Percentiles rank a stretch among this genome's conserved stretches.
These are phyloP conservation scores for Pollicipes pollicipes DNA, from an alignment of 1,140 invertebrate species.

Conservation along the genomic window DNA sequence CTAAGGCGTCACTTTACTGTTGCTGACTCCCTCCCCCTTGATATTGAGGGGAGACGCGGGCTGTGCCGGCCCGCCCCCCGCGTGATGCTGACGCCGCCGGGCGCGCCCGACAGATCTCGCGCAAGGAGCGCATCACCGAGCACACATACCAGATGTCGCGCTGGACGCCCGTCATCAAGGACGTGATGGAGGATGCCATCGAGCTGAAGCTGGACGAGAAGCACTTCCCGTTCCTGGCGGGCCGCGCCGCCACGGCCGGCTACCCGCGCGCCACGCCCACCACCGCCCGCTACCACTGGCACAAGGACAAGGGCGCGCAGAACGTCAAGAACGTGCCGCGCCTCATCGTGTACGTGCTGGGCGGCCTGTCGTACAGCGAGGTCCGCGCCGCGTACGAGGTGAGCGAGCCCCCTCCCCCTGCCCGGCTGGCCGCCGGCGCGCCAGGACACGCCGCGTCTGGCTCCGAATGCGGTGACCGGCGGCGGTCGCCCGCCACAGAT, in stretches of 20 bases:
- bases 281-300: slow-evolving; percentile 65
- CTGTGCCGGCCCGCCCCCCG: no score
- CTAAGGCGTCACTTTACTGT: no score
- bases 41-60: no score
- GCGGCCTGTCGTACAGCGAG: slow-evolving; percentile 89
- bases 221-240: slow-evolving; percentile 89
- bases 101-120: slow-evolving; percentile 38
- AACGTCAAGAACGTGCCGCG: slow-evolving; percentile 90
- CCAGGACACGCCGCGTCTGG: no score
- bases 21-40: no score
- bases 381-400: slow-evolving; percentile 97
- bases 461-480: no score
- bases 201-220: slow-evolving; percentile 92
- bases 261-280: slow-evolving; percentile 47
- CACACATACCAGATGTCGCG: slow-evolving; percentile 98
- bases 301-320: slow-evolving; percentile 84
- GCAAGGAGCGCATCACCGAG: slow-evolving; percentile 91
- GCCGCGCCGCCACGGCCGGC: slow-evolving; percentile 48
- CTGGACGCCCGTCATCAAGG: slow-evolving; percentile 96
- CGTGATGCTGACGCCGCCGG: no score
- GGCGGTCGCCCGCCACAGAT: no score
- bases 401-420: slow-evolving; percentile 48
- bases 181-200: slow-evolving; percentile 95
- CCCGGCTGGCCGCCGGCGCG: no score
- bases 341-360: slow-evolving; percentile 89